Conservation (phyloP, 1,140 invertebrate genomes). For the Drosophila erecta region DNA sequence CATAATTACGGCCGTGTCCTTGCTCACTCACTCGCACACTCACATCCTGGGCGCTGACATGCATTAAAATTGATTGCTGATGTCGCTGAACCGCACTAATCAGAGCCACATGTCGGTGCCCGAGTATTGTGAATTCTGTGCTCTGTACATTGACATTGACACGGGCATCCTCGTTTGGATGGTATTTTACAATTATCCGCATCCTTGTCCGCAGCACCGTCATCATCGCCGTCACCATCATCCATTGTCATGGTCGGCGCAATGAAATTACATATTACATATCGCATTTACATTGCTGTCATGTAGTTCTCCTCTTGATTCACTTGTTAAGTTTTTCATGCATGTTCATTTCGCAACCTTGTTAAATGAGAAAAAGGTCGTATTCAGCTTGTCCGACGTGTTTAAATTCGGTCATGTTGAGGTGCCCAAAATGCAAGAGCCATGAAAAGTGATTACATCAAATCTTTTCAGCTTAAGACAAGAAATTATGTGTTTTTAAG, state of each 20-base stretch:
- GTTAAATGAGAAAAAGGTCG: constrained; percentile 12
- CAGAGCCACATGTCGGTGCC: constrained; percentile 22
- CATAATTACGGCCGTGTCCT: constrained; percentile 47
- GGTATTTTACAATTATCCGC: constrained; percentile 36
- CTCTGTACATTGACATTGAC: constrained; percentile 38
- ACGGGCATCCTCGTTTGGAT: constrained; percentile 20
- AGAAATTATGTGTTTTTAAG: neutral
- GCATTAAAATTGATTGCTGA: constrained; percentile 56
- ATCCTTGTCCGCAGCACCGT: constrained; percentile 38
- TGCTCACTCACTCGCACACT: constrained; percentile 13
- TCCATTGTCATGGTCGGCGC: constrained; percentile 33
- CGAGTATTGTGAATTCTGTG: neutral
- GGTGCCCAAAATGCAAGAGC: neutral
- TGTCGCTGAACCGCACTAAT: constrained; percentile 55
- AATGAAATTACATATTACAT: constrained; percentile 59
- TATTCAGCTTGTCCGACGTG: neutral
- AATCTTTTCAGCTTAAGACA: neutral
- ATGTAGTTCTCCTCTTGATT: constrained; percentile 35
- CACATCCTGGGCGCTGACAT: constrained; percentile 46
- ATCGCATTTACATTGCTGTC: constrained; percentile 49
- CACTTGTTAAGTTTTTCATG: constrained; percentile 29
- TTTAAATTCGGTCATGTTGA: neutral
- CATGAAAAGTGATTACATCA: neutral
- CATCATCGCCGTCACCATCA: constrained; percentile 3
- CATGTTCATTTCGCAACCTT: neutral